Evolutionary conservation across 1,140 invertebrate species (phyloP).

Genomic region (Parapsyche elsis): DNA sequence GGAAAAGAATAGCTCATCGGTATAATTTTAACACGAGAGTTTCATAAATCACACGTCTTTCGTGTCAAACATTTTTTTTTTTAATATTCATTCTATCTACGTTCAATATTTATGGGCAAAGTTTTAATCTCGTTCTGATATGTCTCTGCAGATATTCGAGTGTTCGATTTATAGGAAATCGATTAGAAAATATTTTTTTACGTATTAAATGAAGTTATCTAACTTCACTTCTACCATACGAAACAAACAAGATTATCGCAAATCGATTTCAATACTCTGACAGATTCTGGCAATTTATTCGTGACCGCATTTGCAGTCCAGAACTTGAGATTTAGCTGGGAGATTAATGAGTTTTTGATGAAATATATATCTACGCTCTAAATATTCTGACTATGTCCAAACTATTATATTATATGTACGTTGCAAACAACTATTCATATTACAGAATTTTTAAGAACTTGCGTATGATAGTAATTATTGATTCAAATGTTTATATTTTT

Average conservation of each 20-base stretch:
- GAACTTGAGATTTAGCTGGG: background rate
- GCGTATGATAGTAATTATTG: no score
- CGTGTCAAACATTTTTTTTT: conserved; percentile 16
- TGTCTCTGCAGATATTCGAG: no score
- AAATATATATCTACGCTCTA: background rate
- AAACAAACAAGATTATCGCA: background rate
- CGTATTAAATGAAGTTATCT: background rate
- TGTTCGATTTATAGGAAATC: conserved; percentile 16
- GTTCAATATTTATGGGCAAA: conserved; percentile 29
- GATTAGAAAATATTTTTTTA: background rate
- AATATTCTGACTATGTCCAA: no score
- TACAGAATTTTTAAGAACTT: no score
- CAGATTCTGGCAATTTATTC: background rate
- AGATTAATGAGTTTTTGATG: conserved; percentile 37
- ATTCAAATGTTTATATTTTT: no score
- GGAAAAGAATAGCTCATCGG: background rate
- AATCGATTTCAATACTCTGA: background rate
- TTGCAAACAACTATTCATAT: no score
- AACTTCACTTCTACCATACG: background rate
- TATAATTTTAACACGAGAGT: conserved; percentile 4
- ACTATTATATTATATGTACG: no score
- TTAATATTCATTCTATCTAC: background rate
- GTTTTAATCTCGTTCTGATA: conserved; percentile 37
- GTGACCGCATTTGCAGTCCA: background rate
- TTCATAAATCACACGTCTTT: conserved; percentile 37